Evolutionary conservation across 2,113 vertebrate genomes (phyloP), one percentile per base, ranked within the genome.

Genomic region (Cebidichthys violaceus): DNA sequence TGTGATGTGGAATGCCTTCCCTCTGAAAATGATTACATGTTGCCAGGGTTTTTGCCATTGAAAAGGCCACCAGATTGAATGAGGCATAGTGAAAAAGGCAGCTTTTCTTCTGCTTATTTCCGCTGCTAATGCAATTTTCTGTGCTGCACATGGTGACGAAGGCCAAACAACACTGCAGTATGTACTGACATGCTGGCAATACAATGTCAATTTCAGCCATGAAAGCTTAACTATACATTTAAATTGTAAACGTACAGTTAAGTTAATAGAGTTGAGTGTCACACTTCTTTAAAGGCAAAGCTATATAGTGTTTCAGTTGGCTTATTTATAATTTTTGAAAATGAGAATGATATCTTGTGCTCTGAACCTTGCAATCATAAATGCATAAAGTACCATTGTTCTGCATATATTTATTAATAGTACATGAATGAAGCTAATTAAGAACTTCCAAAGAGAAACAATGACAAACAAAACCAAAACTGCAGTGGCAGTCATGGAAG

Each of bases 41-140:
- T 92, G 88, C 89, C 89, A 85, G 69, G 54, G 2, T 84, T 59
- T 89, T 88, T 70, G 73, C 87, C 72, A 90, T 39, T 89, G 86
- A 89, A 93, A 94, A 94, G 92, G 89, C 90, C 92, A 92, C 70
- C 87, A 87, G 87, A 92, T 86, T 92, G 88, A 90, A 90, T 66
- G 64, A 89, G 75, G 81, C 87, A 45, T 84, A 67, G 55, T 61
- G 84, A 89, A 91, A 80, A 69, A 85, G 80, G 81, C 77, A 43
- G 77, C 62, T 79, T 82, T 92, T 90, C 77, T 87, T 76, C 80
- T 73, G 87, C 81, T 77, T 77, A 81, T 90, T 88, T 92, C 78
- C 69, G 71, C 87, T 64, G 84, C 79, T 79, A 66, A 76, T 55
- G 84, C 74, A 78, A 81, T 88, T 90, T 87, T 79, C 69, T 55